phyloP scores from a whole-genome alignment of 2,113 vertebrate species.

The Phylloscopus whistleri region DNA sequence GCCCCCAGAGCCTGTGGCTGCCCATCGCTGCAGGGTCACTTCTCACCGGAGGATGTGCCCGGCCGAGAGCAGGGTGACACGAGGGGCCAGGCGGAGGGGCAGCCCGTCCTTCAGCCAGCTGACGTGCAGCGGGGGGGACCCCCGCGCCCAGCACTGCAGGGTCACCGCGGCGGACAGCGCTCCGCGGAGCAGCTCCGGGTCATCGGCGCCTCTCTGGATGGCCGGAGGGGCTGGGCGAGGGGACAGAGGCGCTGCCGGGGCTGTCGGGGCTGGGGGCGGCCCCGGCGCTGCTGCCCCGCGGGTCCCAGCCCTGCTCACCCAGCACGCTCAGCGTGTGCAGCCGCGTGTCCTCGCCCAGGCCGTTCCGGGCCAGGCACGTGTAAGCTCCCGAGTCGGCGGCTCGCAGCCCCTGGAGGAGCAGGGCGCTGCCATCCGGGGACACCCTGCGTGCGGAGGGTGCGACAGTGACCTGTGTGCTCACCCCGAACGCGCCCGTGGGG shows the following conservation, averaged over 20 bases:
- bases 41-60: conserved; percentile 83
- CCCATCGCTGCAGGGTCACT: neutral
- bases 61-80: conserved; percentile 70
- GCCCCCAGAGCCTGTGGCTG: rapidly evolving
- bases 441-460: conserved; percentile 34
- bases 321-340: conserved; percentile 80
- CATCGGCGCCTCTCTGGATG: conserved; percentile 60
- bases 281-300: rapidly evolving
- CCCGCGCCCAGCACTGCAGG: conserved; percentile 75
- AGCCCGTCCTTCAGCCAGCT: conserved; percentile 86
- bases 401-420: conserved; percentile 77
- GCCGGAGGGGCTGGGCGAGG: conserved; percentile 76
- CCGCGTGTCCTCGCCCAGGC: conserved; percentile 78
- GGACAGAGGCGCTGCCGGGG: neutral
- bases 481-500: rapidly evolving
- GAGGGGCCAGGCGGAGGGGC: conserved; percentile 80
- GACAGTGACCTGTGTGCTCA: neutral
- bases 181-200: neutral
- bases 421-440: conserved; percentile 72
- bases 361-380: conserved; percentile 83
- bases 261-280: neutral
- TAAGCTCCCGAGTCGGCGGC: conserved; percentile 82
- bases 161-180: conserved; percentile 70
- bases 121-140: neutral
- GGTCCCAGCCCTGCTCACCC: conserved; percentile 67